A percentile compares a stretch with the other conserved stretches of the same genome.
phyloP scores from a whole-genome alignment of 2,113 vertebrate species.

The Pteropus alecto region DNA sequence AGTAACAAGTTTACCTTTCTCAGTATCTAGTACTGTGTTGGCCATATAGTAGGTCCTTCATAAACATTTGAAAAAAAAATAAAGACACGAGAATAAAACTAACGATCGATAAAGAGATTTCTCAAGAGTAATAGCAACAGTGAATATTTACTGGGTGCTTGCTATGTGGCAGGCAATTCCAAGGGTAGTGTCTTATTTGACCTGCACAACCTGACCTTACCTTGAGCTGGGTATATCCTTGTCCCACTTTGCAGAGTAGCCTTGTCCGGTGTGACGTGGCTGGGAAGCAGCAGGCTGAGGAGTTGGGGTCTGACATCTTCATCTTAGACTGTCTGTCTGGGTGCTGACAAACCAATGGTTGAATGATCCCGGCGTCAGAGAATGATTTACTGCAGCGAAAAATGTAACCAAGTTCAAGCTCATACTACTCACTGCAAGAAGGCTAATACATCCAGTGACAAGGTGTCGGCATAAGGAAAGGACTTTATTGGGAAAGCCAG shows the following conservation, averaged over 20 bases:
- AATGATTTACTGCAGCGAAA: too few relatives aligned
- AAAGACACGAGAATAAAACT: not conserved
- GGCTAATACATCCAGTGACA: not conserved
- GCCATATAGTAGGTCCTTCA: too few relatives aligned
- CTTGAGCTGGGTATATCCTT: not conserved
- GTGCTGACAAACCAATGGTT: not conserved
- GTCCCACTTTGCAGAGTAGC: not conserved
- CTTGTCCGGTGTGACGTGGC: rapidly evolving
- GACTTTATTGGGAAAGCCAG: not conserved
- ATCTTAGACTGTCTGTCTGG: not conserved
- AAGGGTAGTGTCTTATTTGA: not conserved
- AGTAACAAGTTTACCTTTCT: not conserved
- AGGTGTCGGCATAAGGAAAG: too few relatives aligned
- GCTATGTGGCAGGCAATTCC: not conserved
- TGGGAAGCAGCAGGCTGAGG: not conserved
- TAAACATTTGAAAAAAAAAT: not conserved
- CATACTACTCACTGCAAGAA: not conserved
- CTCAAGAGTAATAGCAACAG: not conserved
- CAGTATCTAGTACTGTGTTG: not conserved
- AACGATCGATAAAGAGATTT: not conserved
- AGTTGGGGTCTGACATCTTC: not conserved
- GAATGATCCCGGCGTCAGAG: not conserved
- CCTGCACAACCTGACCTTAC: not conserved
- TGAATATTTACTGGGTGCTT: too few relatives aligned
- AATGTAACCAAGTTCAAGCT: not conserved